These are phyloP conservation scores for Engystomops pustulosus DNA, from an alignment of 2,113 vertebrate genomes.

Conservation along the genomic window DNA sequence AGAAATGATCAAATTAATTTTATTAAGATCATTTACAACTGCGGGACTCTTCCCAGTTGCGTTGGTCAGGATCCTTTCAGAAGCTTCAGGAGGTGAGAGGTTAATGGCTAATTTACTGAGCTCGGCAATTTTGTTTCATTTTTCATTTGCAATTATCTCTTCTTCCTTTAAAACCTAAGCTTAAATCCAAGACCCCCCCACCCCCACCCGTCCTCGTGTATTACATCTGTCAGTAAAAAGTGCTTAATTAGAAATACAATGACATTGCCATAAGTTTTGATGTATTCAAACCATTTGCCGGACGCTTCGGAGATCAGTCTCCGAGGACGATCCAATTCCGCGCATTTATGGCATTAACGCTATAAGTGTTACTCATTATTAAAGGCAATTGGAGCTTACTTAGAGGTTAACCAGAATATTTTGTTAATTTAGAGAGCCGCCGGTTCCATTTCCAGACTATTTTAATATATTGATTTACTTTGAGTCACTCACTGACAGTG, in stretches of 20 bases:
- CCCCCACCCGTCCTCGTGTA: conserved; percentile 61
- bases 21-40: conserved; percentile 60
- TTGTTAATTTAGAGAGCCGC: conserved; percentile 58
- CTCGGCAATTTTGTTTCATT: conserved; percentile 68
- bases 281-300: conserved; percentile 61
- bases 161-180: conserved; percentile 67
- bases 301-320: conserved; percentile 47
- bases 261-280: conserved; percentile 68
- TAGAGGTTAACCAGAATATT: conserved; percentile 50
- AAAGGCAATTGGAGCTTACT: conserved; percentile 58
- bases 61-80: conserved; percentile 67
- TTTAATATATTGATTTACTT: conserved; percentile 54
- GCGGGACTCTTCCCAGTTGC: conserved; percentile 62
- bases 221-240: conserved; percentile 74
- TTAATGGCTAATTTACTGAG: conserved; percentile 74
- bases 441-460: conserved; percentile 3
- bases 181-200: conserved; percentile 60
- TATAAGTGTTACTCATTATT: conserved; percentile 59
- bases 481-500: conserved; percentile 26
- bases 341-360: background rate
- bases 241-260: conserved; percentile 69
- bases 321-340: conserved; percentile 24
- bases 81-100: conserved; percentile 66
- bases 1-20: conserved; percentile 64
- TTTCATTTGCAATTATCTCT: conserved; percentile 73